Percentiles rank a stretch among this genome's conserved stretches.
phyloP scores from a whole-genome alignment of 2,113 vertebrate species.

The Psilopsiagon aymara region DNA sequence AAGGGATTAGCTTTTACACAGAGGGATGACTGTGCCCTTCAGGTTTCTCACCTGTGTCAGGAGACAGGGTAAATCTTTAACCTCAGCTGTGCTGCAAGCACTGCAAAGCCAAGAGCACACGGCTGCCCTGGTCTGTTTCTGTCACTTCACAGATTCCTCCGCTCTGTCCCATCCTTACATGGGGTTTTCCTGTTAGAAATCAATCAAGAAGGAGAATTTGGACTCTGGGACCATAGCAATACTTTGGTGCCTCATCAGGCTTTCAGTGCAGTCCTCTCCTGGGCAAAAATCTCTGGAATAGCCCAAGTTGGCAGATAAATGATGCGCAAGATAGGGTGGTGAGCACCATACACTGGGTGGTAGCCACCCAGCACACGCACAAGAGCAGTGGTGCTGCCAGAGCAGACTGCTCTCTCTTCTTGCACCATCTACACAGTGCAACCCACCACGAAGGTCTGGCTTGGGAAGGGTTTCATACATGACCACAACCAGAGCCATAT shows the following conservation, averaged over 20 bases:
- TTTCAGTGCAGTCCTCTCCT: background rate
- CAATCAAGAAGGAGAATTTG: background rate
- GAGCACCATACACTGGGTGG: accelerated
- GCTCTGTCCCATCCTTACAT: accelerated
- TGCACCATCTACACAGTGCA: background rate
- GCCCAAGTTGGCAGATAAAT: background rate
- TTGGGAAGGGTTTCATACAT: background rate
- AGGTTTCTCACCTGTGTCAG: background rate
- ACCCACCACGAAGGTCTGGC: accelerated
- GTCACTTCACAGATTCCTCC: background rate
- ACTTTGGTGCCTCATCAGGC: background rate
- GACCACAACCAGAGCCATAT: accelerated
- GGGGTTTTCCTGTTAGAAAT: background rate
- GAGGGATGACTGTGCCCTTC: background rate
- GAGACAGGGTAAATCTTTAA: background rate
- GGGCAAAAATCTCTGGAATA: background rate
- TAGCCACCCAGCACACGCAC: background rate
- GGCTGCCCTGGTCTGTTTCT: accelerated
- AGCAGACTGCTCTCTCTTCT: accelerated
- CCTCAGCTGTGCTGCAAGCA: background rate
- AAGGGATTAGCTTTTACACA: background rate
- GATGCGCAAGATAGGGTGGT: accelerated
- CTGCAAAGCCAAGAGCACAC: background rate
- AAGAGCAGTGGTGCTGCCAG: accelerated
- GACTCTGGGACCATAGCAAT: background rate